Conservation (phyloP, 2,797 vertebrate species). For the Myotis findleyi region DNA sequence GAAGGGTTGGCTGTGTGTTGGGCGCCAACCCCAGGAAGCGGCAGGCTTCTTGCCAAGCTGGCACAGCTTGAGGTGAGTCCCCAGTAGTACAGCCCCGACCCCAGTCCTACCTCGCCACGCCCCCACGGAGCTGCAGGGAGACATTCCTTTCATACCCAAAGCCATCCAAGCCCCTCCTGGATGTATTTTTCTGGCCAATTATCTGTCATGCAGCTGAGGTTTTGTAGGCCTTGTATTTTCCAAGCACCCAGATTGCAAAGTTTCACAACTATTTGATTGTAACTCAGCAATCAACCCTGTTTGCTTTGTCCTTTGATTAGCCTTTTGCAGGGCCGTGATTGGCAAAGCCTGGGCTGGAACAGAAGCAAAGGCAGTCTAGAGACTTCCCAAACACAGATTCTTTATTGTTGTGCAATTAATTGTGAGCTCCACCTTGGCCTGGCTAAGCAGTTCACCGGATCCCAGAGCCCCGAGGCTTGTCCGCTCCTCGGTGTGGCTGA, state of each 20-base stretch:
- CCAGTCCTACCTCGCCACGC: background rate
- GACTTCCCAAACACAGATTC: background rate
- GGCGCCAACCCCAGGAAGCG: background rate
- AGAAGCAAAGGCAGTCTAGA: background rate
- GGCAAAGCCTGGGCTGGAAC: background rate
- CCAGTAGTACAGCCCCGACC: background rate
- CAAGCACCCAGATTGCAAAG: background rate
- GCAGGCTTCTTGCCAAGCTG: background rate
- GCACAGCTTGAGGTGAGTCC: background rate
- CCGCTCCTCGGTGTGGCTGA: background rate
- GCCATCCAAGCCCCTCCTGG: conserved; percentile 45
- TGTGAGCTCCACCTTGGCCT: background rate
- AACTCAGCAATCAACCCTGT: background rate
- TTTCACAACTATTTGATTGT: background rate
- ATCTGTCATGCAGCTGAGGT: conserved; percentile 24
- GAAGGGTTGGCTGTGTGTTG: background rate
- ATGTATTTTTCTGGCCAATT: conserved; percentile 36
- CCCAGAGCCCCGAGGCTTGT: background rate
- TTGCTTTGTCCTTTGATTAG: background rate
- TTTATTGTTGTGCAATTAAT: background rate
- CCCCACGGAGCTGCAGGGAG: background rate
- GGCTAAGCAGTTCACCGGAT: background rate
- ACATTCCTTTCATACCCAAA: conserved; percentile 60
- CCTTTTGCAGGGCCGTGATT: background rate
- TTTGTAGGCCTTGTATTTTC: conserved; percentile 41